phyloP scores from a whole-genome alignment of 2,888 invertebrate species.

The Troides oblongomaculatus region DNA sequence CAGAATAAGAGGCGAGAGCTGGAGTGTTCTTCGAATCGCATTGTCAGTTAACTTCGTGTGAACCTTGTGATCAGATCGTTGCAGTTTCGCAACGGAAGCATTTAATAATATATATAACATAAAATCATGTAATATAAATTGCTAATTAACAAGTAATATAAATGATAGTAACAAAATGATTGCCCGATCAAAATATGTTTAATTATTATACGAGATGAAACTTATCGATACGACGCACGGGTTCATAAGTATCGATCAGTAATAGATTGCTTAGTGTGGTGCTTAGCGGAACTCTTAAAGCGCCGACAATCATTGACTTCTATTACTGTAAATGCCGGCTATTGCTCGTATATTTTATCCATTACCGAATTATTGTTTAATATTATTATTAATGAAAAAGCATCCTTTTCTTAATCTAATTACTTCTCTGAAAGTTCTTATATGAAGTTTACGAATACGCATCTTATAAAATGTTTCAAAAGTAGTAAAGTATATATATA shows the following conservation, averaged over 20 bases:
- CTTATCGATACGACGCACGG: constrained; percentile 42
- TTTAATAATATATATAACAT: background rate
- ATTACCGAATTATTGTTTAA: background rate
- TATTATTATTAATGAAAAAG: background rate
- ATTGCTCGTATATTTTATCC: background rate
- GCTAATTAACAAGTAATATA: background rate
- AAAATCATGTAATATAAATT: background rate
- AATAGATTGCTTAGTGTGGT: constrained; percentile 42
- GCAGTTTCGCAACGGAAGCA: too few species aligned
- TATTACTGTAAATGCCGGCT: constrained; percentile 8
- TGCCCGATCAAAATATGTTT: constrained; percentile 42
- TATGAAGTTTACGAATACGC: too few species aligned
- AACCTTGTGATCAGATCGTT: too few species aligned
- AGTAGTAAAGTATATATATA: too few species aligned
- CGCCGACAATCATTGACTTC: constrained; percentile 37
- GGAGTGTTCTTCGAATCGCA: too few species aligned
- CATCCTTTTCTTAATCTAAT: background rate
- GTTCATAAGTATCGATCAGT: constrained; percentile 47
- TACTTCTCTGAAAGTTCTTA: background rate
- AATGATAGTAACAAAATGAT: constrained; percentile 22
- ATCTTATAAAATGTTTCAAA: too few species aligned
- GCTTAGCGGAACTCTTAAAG: constrained; percentile 33
- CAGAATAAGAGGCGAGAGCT: too few species aligned
- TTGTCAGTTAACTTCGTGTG: too few species aligned
- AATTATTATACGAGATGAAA: constrained; percentile 50